A percentile compares a stretch with the other conserved stretches of the same genome.
Evolutionary conservation across 2,113 vertebrate genomes (phyloP).

Genomic region (Seriola rivoliana): DNA sequence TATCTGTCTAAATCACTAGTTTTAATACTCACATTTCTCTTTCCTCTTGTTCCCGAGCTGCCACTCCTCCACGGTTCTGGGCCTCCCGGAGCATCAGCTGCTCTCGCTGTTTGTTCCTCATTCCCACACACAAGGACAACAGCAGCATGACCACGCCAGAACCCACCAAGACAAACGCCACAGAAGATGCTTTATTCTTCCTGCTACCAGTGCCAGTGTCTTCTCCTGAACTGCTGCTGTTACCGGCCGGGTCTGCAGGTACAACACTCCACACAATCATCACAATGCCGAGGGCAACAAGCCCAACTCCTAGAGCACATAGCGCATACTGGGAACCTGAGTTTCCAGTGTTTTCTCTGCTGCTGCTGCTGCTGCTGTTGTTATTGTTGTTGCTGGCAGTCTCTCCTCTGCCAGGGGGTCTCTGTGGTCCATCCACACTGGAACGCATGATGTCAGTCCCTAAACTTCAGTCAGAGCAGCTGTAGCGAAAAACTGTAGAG

Average conservation of each 20-base stretch:
- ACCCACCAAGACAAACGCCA: conserved; percentile 93
- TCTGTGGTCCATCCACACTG: conserved; percentile 33
- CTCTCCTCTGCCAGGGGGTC: background rate
- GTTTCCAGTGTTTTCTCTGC: conserved; percentile 75
- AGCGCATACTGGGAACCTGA: conserved; percentile 93
- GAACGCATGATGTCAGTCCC: conserved; percentile 66
- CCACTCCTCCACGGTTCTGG: conserved; percentile 21
- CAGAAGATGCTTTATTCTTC: conserved; percentile 89
- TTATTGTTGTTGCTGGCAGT: conserved; percentile 47
- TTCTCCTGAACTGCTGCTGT: conserved; percentile 72
- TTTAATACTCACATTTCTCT: conserved; percentile 63
- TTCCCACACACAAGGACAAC: conserved; percentile 90
- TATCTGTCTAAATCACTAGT: background rate
- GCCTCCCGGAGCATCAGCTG: conserved; percentile 71
- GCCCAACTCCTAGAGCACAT: conserved; percentile 92
- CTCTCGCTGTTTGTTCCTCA: conserved; percentile 89
- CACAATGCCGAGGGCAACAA: conserved; percentile 92
- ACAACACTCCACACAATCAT: conserved; percentile 97
- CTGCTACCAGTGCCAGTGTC: background rate
- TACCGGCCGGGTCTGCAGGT: conserved; percentile 75
- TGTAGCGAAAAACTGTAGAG: conserved; percentile 40
- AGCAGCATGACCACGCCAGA: conserved; percentile 90
- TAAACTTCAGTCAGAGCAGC: conserved; percentile 34
- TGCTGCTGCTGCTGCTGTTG: conserved; percentile 38
- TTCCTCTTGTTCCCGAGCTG: conserved; percentile 38